Conservation (phyloP, 2,113 vertebrate species). For the Rostratula benghalensis region DNA sequence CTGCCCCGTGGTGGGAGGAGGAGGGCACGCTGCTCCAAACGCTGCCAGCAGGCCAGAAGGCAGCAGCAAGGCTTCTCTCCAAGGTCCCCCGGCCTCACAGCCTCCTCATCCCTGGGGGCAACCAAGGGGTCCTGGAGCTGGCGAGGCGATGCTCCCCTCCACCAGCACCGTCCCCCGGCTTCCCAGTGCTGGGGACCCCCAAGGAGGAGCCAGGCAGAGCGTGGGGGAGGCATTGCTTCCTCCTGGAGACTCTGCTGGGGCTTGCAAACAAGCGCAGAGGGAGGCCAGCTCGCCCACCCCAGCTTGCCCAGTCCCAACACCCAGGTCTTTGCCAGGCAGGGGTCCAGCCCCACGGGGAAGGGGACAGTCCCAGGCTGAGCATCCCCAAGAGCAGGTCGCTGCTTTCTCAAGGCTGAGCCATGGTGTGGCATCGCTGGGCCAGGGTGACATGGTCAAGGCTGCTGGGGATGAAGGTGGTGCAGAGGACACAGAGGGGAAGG, state of each 20-base stretch:
- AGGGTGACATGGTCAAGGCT: not conserved
- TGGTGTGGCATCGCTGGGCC: not conserved
- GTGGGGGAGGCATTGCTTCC: not conserved
- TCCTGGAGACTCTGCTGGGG: not conserved
- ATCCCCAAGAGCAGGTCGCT: not conserved
- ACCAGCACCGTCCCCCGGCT: accelerated
- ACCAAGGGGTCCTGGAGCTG: not conserved
- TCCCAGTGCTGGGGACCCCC: not conserved
- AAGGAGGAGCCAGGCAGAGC: not conserved
- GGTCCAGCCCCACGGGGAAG: not conserved
- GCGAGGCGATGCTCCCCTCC: not conserved
- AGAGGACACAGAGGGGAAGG: not conserved
- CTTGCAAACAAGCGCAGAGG: not conserved
- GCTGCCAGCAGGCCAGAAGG: not conserved
- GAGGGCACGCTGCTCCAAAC: not conserved
- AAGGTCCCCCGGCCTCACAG: not conserved
- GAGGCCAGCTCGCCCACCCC: not conserved
- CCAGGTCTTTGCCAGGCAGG: not conserved
- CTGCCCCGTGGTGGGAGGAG: not conserved
- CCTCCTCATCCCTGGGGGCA: slow-evolving; percentile 29
- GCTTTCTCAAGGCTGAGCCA: slow-evolving; percentile 34
- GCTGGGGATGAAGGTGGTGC: not conserved
- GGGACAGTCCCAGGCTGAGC: not conserved
- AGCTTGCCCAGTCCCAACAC: slow-evolving; percentile 10
- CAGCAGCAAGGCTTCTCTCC: not conserved